Percentiles rank a stretch among this genome's conserved stretches.
Evolutionary conservation across 2,113 vertebrate genomes (phyloP).

Genomic region (Coregonus clupeaformis): DNA sequence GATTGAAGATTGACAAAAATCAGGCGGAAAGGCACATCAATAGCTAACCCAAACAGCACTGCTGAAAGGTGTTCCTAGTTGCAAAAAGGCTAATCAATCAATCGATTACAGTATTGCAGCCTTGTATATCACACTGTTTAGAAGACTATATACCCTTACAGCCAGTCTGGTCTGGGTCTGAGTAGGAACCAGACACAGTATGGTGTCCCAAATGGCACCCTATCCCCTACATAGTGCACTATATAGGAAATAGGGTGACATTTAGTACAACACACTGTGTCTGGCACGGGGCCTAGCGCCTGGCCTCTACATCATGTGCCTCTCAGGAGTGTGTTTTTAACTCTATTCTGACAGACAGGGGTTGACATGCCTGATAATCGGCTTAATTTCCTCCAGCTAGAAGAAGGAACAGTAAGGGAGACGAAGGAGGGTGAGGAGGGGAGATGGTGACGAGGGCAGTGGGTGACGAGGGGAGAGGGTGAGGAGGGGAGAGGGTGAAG

Average conservation of each 20-base stretch:
- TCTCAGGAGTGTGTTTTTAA: constrained; percentile 42
- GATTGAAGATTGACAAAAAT: too few species aligned
- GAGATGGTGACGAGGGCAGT: neutral
- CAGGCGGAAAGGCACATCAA: too few species aligned
- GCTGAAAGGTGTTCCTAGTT: too few species aligned
- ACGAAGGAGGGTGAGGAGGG: constrained; percentile 1
- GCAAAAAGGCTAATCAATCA: too few species aligned
- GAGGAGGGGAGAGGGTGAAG: too few species aligned
- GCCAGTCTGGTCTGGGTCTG: neutral
- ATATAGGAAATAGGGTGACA: too few species aligned
- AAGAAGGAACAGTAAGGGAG: constrained; percentile 5
- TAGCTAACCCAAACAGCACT: too few species aligned
- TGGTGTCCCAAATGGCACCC: too few species aligned
- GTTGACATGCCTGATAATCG: constrained; percentile 49
- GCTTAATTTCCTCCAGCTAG: constrained; percentile 50
- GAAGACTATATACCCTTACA: neutral
- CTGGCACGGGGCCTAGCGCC: neutral
- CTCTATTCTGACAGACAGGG: constrained; percentile 38
- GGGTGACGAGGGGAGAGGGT: too few species aligned
- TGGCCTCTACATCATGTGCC: constrained; percentile 36
- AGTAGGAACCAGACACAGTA: neutral
- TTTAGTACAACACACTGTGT: too few species aligned
- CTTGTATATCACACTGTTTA: neutral
- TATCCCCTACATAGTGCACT: too few species aligned
- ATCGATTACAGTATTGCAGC: neutral